A percentile compares a stretch with the other conserved stretches of the same genome.
Evolutionary conservation across 1,140 invertebrate species (phyloP).

Genomic region (Sinonovacula constricta): DNA sequence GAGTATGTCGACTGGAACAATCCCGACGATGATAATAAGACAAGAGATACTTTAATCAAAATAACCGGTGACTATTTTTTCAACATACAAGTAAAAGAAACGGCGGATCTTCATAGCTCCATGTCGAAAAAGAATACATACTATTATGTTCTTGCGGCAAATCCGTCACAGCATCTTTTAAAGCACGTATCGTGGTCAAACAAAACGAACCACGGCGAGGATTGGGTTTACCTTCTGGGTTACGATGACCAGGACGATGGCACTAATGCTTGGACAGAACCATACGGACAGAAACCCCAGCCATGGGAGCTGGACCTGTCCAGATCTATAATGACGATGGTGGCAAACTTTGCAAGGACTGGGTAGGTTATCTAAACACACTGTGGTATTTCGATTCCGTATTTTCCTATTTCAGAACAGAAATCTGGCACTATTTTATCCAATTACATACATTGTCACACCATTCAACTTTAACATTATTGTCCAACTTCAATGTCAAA

Average conservation of each 20-base stretch:
- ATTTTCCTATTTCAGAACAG: no score
- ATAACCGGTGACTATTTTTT: conserved; percentile 24
- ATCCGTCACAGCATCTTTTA: neutral
- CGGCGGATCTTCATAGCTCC: neutral
- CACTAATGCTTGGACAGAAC: neutral
- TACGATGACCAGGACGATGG: conserved; percentile 7
- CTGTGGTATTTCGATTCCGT: no score
- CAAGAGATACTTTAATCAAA: conserved; percentile 12
- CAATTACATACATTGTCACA: no score
- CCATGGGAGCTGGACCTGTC: conserved; percentile 8
- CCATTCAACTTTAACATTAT: no score
- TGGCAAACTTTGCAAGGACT: conserved; percentile 24
- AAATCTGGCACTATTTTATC: no score
- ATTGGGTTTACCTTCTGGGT: conserved; percentile 15
- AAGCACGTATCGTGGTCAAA: neutral
- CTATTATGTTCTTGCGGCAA: conserved; percentile 12
- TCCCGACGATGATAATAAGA: conserved; percentile 5
- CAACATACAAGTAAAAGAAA: conserved; percentile 5
- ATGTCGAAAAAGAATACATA: neutral
- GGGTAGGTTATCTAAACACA: no score
- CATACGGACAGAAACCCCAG: conserved; percentile 5
- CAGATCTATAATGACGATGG: neutral
- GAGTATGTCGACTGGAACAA: conserved; percentile 28
- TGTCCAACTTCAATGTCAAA: no score
- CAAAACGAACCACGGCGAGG: conserved; percentile 1